Evolutionary conservation across 2,797 vertebrate species (phyloP), one percentile per base, ranked within the genome.

Genomic region (Melanogrammus aeglefinus): DNA sequence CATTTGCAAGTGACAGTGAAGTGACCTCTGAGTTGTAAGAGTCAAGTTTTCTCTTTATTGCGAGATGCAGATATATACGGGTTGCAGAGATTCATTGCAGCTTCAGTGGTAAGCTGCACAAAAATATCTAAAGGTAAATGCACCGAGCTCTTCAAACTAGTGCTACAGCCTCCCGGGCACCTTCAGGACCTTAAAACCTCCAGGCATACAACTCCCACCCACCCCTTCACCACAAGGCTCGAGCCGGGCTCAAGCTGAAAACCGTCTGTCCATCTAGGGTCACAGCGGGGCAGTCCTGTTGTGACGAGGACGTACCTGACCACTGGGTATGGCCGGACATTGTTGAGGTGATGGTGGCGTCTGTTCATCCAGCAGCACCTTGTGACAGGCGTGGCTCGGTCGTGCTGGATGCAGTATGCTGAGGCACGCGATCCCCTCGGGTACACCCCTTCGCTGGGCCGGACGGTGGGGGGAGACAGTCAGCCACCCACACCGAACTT

Each of bases 391-490:
- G 90, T 95, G 94, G 86, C 72, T 92, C 97, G 96, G 81, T 98
- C 96, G 75, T 98, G 2, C 97, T 97, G 76, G 96, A n/a, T 96
- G 85, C 96, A 99, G 81, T n/a, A 99, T 94, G 66, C 96, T 99
- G 81, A 99, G 94, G 77, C 97, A 97, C 76, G 99, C 96, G 97
- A 98, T 99, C 97, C 97, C 98, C 83, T 84, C 95, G 75, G 95
- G 96, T n/a, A 81, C 95, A 95, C 66, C 96, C 94, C 83, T 99
- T 97, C 86, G 95, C 97, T 98, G 86, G 66, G 75, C 47, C 57
- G 2, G 5, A n/a, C 6, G 1, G 63, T 6, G 63, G 63, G 3
- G 9, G 2, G 6, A 63, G 7, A 63, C 57, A 21, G 47, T 51
- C 47, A 51, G 47, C 14, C 47, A 51, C n/a, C 47, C 14, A 21